Evolutionary conservation across 2,113 vertebrate genomes (phyloP), one percentile per base, ranked within the genome.

Genomic region (Clarias batrachus): DNA sequence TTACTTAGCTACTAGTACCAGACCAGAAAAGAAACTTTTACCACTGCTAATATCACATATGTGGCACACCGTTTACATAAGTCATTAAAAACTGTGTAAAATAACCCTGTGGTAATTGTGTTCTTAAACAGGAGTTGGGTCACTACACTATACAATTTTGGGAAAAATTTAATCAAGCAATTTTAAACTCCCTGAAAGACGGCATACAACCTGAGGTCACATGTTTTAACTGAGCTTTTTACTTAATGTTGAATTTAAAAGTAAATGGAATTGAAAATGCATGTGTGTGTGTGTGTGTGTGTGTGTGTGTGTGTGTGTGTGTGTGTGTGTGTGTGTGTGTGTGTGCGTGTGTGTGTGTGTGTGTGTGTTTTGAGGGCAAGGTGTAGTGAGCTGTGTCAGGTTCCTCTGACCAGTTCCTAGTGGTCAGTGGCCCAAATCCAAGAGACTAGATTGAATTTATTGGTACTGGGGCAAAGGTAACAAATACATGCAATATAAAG

Each of bases 401-500:
- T 95, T 92, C 93, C 93, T 93, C 93, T 94, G 94, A 94, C 94
- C 93, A 94, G 92, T 91, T 94, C 87, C 87, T 90, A 92, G 92
- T 94, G 94, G 93, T 93, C 94, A 94, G 92, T 87, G 91, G 93
- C 92, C 94, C 93, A 93, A 91, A 91, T 92, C 93, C 91, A 91
- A 89, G 73, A 92, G 93, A 95, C 94, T 91, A 94, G 93, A 94
- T 92, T 94, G 93, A 92, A 95, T 95, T 95, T 94, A 95, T 94
- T 93, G 93, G 93, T 91, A 91, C 90, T 92, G 91, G 93, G 93
- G 91, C 92, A 95, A 94, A 94, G 94, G 94, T 94, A 95, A 94
- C 93, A 94, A 93, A 94, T 93, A 94, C 93, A 95, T 94, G 93
- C 88, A 90, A 90, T 92, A 92, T 92, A 93, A 93, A 89, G 88